Percentiles rank a stretch among this genome's conserved stretches.
These are phyloP conservation scores for Pyxicephalus adspersus DNA, from an alignment of 2,113 vertebrate species.

Conservation along the genomic window DNA sequence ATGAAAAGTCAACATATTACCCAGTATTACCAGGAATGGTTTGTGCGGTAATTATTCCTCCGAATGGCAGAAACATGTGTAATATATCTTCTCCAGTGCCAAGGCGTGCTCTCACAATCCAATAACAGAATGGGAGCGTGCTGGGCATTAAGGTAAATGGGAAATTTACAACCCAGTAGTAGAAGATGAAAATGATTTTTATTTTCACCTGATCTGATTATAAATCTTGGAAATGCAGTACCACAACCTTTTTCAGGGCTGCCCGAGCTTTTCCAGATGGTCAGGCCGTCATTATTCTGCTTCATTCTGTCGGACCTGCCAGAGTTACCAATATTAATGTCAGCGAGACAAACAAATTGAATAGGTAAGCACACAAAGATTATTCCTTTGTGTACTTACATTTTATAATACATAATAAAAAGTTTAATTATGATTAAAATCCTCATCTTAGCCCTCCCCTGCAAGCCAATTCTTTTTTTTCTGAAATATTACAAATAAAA, in stretches of 20 bases:
- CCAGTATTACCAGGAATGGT: background rate
- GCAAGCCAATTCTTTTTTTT: no score
- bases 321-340: conserved; percentile 18
- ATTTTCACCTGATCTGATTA: conserved; percentile 33
- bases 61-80: background rate
- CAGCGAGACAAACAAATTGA: conserved; percentile 17
- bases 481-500: no score
- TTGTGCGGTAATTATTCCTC: conserved; percentile 13
- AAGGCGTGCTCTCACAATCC: background rate
- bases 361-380: background rate
- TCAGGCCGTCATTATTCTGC: conserved; percentile 25
- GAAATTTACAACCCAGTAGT: conserved; percentile 28
- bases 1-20: conserved; percentile 32
- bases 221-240: conserved; percentile 18
- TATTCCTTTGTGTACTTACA: background rate
- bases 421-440: no score
- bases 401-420: background rate
- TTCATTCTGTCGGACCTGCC: background rate
- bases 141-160: conserved; percentile 26
- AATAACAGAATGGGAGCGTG: conserved; percentile 6
- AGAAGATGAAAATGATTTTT: conserved; percentile 24
- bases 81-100: conserved; percentile 25
- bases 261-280: conserved; percentile 35
- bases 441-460: no score
- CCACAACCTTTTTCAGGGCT: conserved; percentile 11